Evolutionary conservation across 2,888 invertebrate species (phyloP).

Genomic region (Harmothoe impar): DNA sequence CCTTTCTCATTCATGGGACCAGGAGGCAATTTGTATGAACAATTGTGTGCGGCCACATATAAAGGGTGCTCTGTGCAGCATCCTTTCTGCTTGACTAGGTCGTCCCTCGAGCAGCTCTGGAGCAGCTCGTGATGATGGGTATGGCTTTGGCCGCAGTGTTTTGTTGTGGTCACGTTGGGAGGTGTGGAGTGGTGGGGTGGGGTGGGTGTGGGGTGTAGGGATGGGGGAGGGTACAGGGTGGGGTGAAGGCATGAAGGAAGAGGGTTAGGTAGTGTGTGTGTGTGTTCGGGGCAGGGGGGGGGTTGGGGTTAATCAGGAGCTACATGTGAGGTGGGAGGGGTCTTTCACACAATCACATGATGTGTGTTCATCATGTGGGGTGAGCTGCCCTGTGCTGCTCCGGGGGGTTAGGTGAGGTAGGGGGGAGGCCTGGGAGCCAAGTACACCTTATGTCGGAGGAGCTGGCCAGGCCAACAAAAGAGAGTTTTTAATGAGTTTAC

Average conservation of each 20-base stretch:
- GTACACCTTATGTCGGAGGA: too few species aligned
- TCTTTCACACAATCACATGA: background rate
- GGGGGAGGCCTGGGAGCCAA: background rate
- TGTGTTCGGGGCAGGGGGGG: background rate
- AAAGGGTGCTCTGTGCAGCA: too few species aligned
- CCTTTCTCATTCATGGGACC: background rate
- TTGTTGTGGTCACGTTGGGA: constrained; percentile 23
- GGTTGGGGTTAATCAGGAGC: background rate
- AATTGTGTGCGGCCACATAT: background rate
- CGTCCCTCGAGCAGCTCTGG: background rate
- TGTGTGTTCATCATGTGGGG: background rate
- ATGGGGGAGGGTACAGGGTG: too few species aligned
- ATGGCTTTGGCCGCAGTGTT: background rate
- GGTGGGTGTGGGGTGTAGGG: background rate
- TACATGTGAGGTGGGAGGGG: background rate
- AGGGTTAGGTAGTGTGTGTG: too few species aligned
- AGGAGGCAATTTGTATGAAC: constrained; percentile 8
- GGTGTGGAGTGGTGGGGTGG: background rate
- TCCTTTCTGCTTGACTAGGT: too few species aligned
- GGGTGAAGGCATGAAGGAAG: too few species aligned
- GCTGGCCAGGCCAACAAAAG: too few species aligned
- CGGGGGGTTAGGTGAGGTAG: background rate
- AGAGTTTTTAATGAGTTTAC: too few species aligned
- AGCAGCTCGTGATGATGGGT: background rate
- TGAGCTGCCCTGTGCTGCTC: background rate